Evolutionary conservation across 2,113 vertebrate genomes (phyloP), one percentile per base, ranked within the genome.

Genomic region (Malurus alboscapulatus): DNA sequence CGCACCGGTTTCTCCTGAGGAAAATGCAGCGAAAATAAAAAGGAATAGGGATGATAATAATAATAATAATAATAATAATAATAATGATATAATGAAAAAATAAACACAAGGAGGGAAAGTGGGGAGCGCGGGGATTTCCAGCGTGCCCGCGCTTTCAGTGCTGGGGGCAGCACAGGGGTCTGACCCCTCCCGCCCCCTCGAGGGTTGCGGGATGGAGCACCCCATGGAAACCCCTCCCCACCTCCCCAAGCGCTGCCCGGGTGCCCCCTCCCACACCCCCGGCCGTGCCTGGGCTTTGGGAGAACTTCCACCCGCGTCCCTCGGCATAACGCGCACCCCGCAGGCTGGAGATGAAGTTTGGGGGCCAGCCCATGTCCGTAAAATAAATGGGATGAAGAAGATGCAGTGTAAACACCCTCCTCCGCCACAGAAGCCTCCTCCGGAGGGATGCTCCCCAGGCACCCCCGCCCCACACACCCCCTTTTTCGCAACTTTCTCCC

Each of bases 401-500:
- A 17, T 1, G 17, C 9, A 26, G 72, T 72, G 80, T 3, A 61
- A 84, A 76, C 53, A 68, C 36, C 9, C 30, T 67, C 24, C 68
- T 40, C 34, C 34, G 24, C 38, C 38, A 13, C 47, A 48, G 65
- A 51, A 57, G n/a, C 29, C 16, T 61, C 30, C 47, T 72, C 63
- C n/a, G n/a, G 14, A 63, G 57, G 74, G 83, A 92, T 80, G 73
- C 58, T 84, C 36, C 53, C 50, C 67, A 15, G 45, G 48, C 61
- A 69, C 22, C n/a, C 32, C 9, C 12, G 6, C 21, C 17, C 24
- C 84, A 15, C 82, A 77, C 65, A 59, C 75, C 80, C 73, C 67
- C 58, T 69, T 88, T 30, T 29, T 4, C 72, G 54, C 92, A 90
- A 92, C 84, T 87, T 92, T 94, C 77, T 91, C 68, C 32, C 53